Evolutionary conservation across 2,888 invertebrate genomes (phyloP).

Genomic region (Polietes domitor): DNA sequence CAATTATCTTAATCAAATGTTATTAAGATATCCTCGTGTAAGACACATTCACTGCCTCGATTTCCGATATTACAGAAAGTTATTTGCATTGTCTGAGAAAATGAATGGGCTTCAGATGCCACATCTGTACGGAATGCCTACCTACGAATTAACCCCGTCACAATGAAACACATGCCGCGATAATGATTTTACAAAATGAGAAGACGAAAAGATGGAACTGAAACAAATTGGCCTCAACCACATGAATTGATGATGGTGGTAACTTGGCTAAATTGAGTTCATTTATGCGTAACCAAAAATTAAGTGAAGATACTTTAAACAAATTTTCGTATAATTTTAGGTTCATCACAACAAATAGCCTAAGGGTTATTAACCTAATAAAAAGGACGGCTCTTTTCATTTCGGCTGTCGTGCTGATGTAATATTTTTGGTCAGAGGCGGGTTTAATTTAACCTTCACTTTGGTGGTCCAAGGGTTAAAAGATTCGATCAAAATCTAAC

Average conservation of each 20-base stretch:
- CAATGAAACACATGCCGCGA: neutral
- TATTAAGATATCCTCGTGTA: slow-evolving; percentile 1
- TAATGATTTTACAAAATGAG: neutral
- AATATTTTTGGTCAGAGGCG: neutral
- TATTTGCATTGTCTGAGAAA: neutral
- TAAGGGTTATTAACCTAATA: neutral
- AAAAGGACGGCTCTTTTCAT: too few species aligned
- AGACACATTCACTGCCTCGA: neutral
- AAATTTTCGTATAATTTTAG: neutral
- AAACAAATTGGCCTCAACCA: neutral
- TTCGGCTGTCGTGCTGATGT: neutral
- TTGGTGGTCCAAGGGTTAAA: too few species aligned
- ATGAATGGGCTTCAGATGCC: neutral
- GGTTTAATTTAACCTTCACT: too few species aligned
- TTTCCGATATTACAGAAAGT: slow-evolving; percentile 14
- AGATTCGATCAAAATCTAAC: too few species aligned
- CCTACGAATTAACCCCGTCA: neutral
- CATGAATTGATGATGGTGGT: neutral
- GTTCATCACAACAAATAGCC: neutral
- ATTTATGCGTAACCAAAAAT: neutral
- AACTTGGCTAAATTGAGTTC: neutral
- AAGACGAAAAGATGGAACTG: neutral
- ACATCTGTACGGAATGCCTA: neutral
- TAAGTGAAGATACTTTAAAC: neutral
- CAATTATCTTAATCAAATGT: slow-evolving; percentile 9